phyloP scores from a whole-genome alignment of 1,140 invertebrate species.

The Drosophila bifasciata region DNA sequence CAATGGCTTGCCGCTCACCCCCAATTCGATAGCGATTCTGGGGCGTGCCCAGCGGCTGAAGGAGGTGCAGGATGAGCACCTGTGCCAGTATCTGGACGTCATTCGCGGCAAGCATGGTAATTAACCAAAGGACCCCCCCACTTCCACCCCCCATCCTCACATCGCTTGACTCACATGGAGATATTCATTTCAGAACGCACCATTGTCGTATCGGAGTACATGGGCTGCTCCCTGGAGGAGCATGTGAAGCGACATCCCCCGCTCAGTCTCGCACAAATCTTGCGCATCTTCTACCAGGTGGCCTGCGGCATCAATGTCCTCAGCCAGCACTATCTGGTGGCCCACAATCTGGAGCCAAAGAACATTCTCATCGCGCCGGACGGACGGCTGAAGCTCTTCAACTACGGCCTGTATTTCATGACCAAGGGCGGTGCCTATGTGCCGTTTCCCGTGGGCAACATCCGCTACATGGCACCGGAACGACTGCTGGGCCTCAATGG shows the following conservation, averaged over 20 bases:
- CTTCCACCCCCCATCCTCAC: too few species aligned
- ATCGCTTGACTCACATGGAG: too few species aligned
- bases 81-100: conserved; percentile 96
- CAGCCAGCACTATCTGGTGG: conserved; percentile 90
- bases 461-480: conserved; percentile 94
- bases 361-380: conserved; percentile 92
- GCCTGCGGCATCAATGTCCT: conserved; percentile 90
- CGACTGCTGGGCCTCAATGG: conserved; percentile 88
- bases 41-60: conserved; percentile 94
- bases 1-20: conserved; percentile 97
- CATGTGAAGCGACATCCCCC: conserved; percentile 76
- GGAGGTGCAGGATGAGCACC: conserved; percentile 90
- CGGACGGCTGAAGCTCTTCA: conserved; percentile 92
- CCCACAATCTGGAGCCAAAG: conserved; percentile 92
- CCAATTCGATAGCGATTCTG: conserved; percentile 97
- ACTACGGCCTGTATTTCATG: conserved; percentile 97
- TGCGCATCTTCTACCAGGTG: conserved; percentile 87
- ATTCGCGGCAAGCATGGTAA: conserved; percentile 97
- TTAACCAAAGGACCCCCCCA: background rate
- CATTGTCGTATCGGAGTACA: conserved; percentile 94
- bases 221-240: conserved; percentile 87
- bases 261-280: conserved; percentile 86
- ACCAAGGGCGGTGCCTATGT: conserved; percentile 89
- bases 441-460: conserved; percentile 94
- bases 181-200: conserved; percentile 89